Base-by-base conservation (phyloP, 2,888 invertebrate genomes). In the Tuta absoluta region DNA sequence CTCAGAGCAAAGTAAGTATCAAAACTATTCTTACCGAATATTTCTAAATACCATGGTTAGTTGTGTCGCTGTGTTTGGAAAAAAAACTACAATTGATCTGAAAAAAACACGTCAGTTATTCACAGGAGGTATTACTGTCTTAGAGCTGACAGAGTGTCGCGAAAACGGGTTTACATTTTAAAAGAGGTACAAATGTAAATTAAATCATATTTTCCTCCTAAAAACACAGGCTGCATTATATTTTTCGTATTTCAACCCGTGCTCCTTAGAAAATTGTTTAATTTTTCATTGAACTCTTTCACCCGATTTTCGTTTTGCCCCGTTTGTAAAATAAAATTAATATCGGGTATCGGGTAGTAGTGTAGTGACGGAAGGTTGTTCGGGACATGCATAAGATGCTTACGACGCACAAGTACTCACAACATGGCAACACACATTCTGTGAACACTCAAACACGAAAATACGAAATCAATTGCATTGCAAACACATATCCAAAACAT, bases 361-460 rank as follows among this genome's bases (percentile, higher is more conserved):
- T 48, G 61, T 63, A 41, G 59, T 59, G 62, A n/a, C 51, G 49
- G 45, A 58, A 57, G 74, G 72, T 75, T 74, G 12, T 10, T 53
- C 4, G 74, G 75, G 68, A 76, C 79, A 79, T 76, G 77, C 89
- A 89, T 82, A 79, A 79, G 79, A 83, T 82, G 81, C 80, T 82
- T 89, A 89, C 87, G 86, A 86, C 33, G 33, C 1, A 33, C 33
- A 28, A 28, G 28, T 28, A 28, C 85, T 80, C 78, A 79, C 75
- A 82, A 87, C 82, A 86, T 84, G 71, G 78, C 78, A 87, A 89
- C 87, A 90, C 81, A 84, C 89, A 91, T 89, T 89, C 87, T 84
- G 89, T 86, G 86, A 82, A 86, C 88, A 89, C 85, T 82, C 83
- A 85, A 86, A 87, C 84, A 87, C 82, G 79, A 83, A 81, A 66